These are phyloP conservation scores for Conchocele bisecta DNA, from an alignment of 2,888 invertebrate genomes.

Conservation along the genomic window DNA sequence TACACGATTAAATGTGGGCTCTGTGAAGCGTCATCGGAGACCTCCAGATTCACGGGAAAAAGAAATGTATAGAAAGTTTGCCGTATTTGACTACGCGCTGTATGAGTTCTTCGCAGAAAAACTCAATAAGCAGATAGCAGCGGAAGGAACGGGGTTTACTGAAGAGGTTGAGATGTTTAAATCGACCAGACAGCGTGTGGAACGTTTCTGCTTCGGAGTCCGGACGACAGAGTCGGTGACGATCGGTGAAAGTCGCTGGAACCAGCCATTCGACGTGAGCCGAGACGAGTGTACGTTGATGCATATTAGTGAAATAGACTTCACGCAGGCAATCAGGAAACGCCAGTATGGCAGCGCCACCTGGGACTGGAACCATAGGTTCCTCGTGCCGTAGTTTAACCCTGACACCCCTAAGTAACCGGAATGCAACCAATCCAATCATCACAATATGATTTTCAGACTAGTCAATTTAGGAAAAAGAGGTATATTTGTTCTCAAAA, in stretches of 20 bases:
- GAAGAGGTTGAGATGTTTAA: conserved; percentile 42
- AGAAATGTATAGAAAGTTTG: conserved; percentile 24
- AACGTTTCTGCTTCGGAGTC: conserved; percentile 44
- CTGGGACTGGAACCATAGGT: no score
- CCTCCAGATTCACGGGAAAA: conserved; percentile 17
- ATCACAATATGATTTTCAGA: no score
- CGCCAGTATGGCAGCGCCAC: conserved; percentile 46
- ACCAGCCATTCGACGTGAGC: conserved; percentile 35
- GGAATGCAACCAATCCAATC: no score
- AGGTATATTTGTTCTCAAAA: no score
- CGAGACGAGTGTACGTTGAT: conserved; percentile 39
- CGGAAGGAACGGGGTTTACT: conserved; percentile 33
- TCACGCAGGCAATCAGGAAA: conserved; percentile 46
- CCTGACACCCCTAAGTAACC: no score
- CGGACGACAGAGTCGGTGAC: conserved; percentile 17
- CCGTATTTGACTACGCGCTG: conserved; percentile 43
- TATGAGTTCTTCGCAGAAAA: conserved; percentile 50
- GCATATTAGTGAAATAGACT: conserved; percentile 44
- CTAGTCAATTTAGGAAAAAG: no score
- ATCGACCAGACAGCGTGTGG: conserved; percentile 29
- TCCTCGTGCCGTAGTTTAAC: no score
- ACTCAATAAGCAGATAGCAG: conserved; percentile 32
- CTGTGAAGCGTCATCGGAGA: conserved; percentile 4
- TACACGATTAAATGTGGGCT: conserved; percentile 49
- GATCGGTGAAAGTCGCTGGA: conserved; percentile 35